Conservation (phyloP, 2,113 vertebrate species). For the Oncorhynchus keta region DNA sequence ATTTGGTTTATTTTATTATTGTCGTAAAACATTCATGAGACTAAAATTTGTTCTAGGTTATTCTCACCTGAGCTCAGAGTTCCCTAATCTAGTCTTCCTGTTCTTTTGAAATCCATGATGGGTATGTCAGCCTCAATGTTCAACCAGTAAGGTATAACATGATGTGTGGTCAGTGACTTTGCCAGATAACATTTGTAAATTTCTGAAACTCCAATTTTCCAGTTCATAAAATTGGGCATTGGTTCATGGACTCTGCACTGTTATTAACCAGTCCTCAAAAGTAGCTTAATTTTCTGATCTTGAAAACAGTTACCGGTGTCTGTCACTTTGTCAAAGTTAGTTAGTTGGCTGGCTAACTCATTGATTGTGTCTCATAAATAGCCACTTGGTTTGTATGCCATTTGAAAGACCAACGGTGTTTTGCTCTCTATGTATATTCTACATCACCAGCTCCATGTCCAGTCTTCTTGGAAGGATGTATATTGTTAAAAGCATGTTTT, state of each 20-base stretch:
- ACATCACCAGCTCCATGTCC: constrained; percentile 8
- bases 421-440: background rate
- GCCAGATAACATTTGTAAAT: background rate
- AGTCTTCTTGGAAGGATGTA: background rate
- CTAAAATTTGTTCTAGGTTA: constrained; percentile 6
- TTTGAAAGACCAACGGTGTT: constrained; percentile 9
- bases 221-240: no score
- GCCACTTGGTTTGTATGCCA: constrained; percentile 1
- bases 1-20: constrained; percentile 5
- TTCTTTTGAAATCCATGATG: constrained; percentile 20
- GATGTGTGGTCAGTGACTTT: background rate
- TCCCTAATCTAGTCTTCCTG: constrained; percentile 21
- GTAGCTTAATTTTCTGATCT: constrained; percentile 12
- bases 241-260: no score
- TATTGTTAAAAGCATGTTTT: background rate
- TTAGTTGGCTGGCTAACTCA: background rate
- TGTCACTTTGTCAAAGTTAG: background rate
- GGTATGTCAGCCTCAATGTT: background rate
- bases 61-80: constrained; percentile 30
- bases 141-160: background rate
- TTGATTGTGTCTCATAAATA: background rate
- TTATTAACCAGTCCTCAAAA: background rate
- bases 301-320: background rate
- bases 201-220: no score
- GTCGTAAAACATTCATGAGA: background rate